Evolutionary conservation across 2,888 invertebrate genomes (phyloP).

Genomic region (Platypus cylindrus): DNA sequence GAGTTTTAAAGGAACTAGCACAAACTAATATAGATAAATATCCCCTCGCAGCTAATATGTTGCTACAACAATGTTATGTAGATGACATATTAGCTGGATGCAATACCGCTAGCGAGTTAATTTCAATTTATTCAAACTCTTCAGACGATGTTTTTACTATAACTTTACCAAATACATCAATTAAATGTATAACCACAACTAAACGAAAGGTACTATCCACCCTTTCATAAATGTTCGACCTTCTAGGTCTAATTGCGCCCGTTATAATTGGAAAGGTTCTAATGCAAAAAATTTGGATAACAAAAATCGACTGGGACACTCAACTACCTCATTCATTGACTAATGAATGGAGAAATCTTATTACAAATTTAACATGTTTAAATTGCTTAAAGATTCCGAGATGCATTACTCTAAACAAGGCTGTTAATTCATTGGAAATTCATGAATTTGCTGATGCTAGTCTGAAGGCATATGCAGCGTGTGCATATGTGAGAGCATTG

Average conservation of each 20-base stretch:
- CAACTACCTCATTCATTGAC: background rate
- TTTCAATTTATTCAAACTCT: too few relatives aligned
- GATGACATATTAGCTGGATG: conserved; percentile 5
- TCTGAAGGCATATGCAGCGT: conserved; percentile 8
- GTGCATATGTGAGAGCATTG: conserved; percentile 6
- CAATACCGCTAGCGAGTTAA: too few relatives aligned
- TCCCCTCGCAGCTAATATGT: conserved; percentile 6
- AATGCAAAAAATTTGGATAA: too few relatives aligned
- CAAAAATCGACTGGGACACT: conserved; percentile 11
- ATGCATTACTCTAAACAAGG: conserved; percentile 3
- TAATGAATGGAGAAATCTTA: conserved; percentile 6
- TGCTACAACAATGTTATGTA: conserved; percentile 1
- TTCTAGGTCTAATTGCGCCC: too few relatives aligned
- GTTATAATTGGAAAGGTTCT: too few relatives aligned
- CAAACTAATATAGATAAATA: conserved; percentile 2
- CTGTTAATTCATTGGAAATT: conserved; percentile 4
- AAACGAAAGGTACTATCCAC: too few relatives aligned
- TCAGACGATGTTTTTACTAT: too few relatives aligned
- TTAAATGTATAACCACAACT: too few relatives aligned
- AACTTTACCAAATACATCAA: too few relatives aligned
- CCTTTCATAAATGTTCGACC: too few relatives aligned
- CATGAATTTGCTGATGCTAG: conserved; percentile 12
- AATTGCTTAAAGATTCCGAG: conserved; percentile 7
- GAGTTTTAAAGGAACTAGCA: conserved; percentile 8
- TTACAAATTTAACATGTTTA: conserved; percentile 2